Conservation (phyloP, 2,113 vertebrate genomes). For the Procavia capensis region DNA sequence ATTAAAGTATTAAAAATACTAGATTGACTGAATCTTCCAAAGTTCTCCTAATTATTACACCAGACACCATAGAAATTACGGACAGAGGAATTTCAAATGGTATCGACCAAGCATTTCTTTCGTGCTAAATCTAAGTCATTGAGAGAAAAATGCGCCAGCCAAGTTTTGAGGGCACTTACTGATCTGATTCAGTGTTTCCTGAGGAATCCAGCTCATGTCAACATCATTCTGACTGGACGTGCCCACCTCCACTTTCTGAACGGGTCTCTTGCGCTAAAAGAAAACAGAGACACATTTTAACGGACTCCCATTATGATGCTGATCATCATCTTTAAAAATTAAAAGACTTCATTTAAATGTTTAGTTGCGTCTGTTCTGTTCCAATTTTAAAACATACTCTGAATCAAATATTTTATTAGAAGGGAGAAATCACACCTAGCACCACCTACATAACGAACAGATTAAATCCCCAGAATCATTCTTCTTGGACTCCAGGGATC, state of each 20-base stretch:
- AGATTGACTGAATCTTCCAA: not conserved
- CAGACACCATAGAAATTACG: not conserved
- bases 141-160: not conserved
- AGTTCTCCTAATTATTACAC: not conserved
- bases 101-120: not conserved
- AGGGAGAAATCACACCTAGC: not conserved
- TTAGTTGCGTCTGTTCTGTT: not conserved
- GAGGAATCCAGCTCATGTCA: constrained; percentile 99
- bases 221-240: constrained; percentile 97
- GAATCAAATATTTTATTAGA: not conserved
- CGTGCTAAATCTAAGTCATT: constrained; percentile 9
- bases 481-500: not conserved
- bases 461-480: not conserved
- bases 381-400: not conserved
- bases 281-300: constrained; percentile 33
- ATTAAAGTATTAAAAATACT: not conserved
- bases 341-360: not conserved
- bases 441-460: not conserved
- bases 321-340: not conserved
- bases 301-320: not conserved
- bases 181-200: constrained; percentile 98
- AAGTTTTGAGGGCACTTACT: constrained; percentile 90
- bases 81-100: not conserved
- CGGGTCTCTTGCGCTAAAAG: constrained; percentile 93
- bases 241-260: constrained; percentile 97